Evolutionary conservation across 2,797 vertebrate genomes (phyloP).

Genomic region (Melanotaenia pygmaea): DNA sequence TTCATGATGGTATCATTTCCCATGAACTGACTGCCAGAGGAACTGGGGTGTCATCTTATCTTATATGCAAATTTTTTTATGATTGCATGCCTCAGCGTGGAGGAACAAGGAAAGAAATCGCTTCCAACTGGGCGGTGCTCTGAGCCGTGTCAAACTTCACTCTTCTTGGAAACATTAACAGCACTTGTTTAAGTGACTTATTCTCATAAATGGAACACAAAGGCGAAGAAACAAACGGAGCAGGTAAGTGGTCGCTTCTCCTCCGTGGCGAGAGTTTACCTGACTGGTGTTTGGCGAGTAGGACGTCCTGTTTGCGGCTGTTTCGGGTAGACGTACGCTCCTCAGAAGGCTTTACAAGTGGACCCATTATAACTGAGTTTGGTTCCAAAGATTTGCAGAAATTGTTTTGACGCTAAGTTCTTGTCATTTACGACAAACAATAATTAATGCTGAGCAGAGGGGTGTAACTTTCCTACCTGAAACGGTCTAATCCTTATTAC

Average conservation of each 20-base stretch:
- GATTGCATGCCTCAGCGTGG: slow-evolving; percentile 24
- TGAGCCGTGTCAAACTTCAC: slow-evolving; percentile 39
- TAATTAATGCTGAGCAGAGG: neutral
- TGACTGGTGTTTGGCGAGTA: rapidly evolving
- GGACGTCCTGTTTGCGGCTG: slow-evolving; percentile 17
- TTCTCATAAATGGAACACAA: slow-evolving; percentile 10
- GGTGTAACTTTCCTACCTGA: neutral
- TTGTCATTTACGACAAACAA: neutral
- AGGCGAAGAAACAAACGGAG: neutral
- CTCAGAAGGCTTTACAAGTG: neutral
- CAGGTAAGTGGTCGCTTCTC: slow-evolving; percentile 37
- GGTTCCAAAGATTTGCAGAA: neutral
- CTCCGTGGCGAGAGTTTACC: neutral
- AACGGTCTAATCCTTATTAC: neutral
- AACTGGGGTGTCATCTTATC: slow-evolving; percentile 32
- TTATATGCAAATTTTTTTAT: slow-evolving; percentile 54
- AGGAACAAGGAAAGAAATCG: slow-evolving; percentile 11
- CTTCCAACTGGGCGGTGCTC: slow-evolving; percentile 60
- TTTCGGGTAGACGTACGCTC: slow-evolving; percentile 14
- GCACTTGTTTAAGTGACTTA: neutral
- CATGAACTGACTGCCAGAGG: slow-evolving; percentile 7
- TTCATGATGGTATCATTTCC: neutral
- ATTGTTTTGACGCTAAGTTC: neutral
- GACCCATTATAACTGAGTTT: neutral
- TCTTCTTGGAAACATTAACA: slow-evolving; percentile 11